Percentiles rank a stretch among this genome's conserved stretches.
phyloP scores from a whole-genome alignment of 2,113 vertebrate genomes.

The Stomatorhinus ivindoensis region DNA sequence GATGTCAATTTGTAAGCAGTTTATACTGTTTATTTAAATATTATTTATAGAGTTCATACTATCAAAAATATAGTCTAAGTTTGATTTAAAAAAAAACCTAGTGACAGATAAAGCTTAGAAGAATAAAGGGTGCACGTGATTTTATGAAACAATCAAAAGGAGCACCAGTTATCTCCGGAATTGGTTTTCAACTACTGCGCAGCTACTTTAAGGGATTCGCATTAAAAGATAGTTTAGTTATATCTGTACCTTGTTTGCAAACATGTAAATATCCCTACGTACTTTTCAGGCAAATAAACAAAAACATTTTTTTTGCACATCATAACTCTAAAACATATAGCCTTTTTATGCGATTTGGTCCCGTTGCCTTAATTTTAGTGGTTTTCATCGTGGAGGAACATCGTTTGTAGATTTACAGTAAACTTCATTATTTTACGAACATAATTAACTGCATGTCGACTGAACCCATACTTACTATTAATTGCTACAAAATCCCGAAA shows the following conservation, averaged over 20 bases:
- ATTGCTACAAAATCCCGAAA: background rate
- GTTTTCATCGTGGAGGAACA: background rate
- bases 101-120: background rate
- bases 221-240: background rate
- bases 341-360: background rate
- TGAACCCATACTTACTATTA: background rate
- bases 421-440: background rate
- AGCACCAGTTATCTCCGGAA: background rate
- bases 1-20: background rate
- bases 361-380: background rate
- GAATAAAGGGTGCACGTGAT: background rate
- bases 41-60: background rate
- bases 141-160: background rate
- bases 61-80: background rate
- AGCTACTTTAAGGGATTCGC: background rate
- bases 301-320: background rate
- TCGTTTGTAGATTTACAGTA: background rate
- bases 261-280: background rate
- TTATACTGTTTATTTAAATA: background rate
- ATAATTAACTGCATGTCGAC: background rate
- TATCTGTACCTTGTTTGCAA: background rate
- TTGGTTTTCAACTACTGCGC: background rate
- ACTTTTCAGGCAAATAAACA: background rate
- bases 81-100: background rate
- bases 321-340: background rate